Percentiles rank a stretch among this genome's conserved stretches.
Conservation (phyloP, 2,888 invertebrate species). For the Blastobasis adustella region DNA sequence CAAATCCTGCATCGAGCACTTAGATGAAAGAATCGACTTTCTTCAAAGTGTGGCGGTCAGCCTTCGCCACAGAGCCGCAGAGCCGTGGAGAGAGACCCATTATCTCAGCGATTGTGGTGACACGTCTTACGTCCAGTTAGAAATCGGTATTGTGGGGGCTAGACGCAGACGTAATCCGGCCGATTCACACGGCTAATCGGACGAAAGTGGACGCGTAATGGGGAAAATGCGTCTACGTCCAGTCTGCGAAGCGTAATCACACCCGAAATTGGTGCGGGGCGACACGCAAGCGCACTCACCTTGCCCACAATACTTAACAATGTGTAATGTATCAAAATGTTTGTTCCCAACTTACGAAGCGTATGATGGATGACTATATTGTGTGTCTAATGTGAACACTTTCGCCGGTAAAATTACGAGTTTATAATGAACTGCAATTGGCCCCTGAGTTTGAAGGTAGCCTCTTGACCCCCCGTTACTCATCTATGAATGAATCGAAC, state of each 20-base stretch:
- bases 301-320: slow-evolving; percentile 4
- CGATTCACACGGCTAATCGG: slow-evolving; percentile 29
- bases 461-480: slow-evolving; percentile 13
- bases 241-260: slow-evolving; percentile 33
- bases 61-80: neutral
- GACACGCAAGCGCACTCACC: slow-evolving; percentile 33
- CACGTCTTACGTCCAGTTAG: neutral
- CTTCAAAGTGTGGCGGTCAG: neutral
- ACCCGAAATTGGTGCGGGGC: slow-evolving; percentile 41
- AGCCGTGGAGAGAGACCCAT: neutral
- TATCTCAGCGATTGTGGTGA: neutral
- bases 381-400: slow-evolving; percentile 23
- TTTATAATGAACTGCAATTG: slow-evolving; percentile 43
- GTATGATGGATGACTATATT: slow-evolving; percentile 6
- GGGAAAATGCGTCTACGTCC: slow-evolving; percentile 30
- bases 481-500: neutral
- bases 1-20: too few relatives aligned
- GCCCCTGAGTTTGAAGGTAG: slow-evolving; percentile 40
- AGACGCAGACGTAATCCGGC: slow-evolving; percentile 11
- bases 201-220: slow-evolving; percentile 38
- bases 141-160: slow-evolving; percentile 4
- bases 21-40: neutral
- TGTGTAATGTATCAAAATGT: neutral
- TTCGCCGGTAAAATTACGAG: slow-evolving; percentile 39
- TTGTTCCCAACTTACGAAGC: neutral